These are phyloP conservation scores for Ifrita kowaldi DNA, from an alignment of 2,113 vertebrate species.

Conservation along the genomic window DNA sequence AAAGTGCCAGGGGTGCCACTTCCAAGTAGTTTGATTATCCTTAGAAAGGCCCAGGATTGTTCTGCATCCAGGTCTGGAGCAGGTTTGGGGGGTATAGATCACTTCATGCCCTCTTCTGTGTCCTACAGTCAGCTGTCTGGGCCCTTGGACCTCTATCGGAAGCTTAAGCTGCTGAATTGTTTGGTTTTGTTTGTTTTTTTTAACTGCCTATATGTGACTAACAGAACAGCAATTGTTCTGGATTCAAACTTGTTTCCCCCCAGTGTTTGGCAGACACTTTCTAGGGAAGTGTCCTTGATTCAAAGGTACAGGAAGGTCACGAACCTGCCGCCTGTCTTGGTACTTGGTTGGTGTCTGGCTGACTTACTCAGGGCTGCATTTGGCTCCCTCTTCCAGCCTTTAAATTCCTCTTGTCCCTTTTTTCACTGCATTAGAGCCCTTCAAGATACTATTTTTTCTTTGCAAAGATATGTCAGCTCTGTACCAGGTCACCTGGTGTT, in stretches of 20 bases:
- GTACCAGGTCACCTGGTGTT: background rate
- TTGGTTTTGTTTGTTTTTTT: background rate
- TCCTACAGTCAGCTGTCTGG: background rate
- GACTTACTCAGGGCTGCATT: accelerated
- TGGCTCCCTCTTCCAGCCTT: background rate
- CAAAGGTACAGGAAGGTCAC: background rate
- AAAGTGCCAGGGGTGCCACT: background rate
- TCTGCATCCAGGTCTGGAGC: background rate
- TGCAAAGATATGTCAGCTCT: accelerated
- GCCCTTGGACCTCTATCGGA: background rate
- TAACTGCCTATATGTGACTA: background rate
- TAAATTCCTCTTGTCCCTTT: background rate
- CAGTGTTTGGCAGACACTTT: background rate
- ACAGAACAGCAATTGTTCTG: background rate
- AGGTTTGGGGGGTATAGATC: background rate
- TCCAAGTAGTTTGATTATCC: background rate
- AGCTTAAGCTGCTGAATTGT: background rate
- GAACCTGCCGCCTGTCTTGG: background rate
- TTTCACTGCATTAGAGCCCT: background rate
- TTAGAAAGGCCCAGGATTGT: background rate
- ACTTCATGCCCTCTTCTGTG: accelerated
- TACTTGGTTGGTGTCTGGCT: background rate
- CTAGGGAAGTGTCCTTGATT: background rate
- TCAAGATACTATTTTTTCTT: background rate
- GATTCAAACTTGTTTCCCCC: background rate